Evolutionary conservation across 2,113 vertebrate genomes (phyloP), one percentile per base, ranked within the genome.

Genomic region (Gracilinanus agilis): DNA sequence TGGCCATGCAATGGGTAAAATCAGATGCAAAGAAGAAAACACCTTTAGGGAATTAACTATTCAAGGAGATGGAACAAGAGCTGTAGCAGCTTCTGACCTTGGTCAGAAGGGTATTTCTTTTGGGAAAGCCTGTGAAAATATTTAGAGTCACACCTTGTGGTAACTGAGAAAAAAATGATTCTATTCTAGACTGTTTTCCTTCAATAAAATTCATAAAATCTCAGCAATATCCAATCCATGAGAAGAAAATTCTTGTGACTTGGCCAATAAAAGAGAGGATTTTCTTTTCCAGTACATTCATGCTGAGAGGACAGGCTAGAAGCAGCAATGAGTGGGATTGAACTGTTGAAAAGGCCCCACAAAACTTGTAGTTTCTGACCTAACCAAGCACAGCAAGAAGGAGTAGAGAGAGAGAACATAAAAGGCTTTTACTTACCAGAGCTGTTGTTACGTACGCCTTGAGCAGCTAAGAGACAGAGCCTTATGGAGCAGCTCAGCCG

Each of bases 361-460:
- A 88, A 88, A 97, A 61, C 97, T 95, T 94, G 97, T 97, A 90
- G 0, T 9, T 49, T 97, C 58, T 16, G 93, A 95, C 95, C 96
- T 53, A 97, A 97, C 92, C 58, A 0, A 27, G 75, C 94, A 97
- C 94, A 95, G 97, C 97, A 96, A 97, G 94, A 92, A 61, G 54
- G 44, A 56, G 67, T 55, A 19, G n/a, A 96, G 96, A 97, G 97
- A 98, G 96, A 95, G 97, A 98, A 97, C 92, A 97, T 97, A 98
- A 99, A 98, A 98, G 98, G 97, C 98, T 99, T 97, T 98, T 99
- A 99, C 99, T 99, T 99, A 99, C 99, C 99, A 95, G 89, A 96
- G 95, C 97, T 61, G 97, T 97, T 98, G 95, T 97, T 56, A 88
- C 97, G 99, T 98, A 88, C 97, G 99, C 98, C 98, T 98, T 93